A percentile compares a stretch with the other conserved stretches of the same genome.
phyloP scores from a whole-genome alignment of 2,888 invertebrate species.

The Lumbricus terrestris region DNA sequence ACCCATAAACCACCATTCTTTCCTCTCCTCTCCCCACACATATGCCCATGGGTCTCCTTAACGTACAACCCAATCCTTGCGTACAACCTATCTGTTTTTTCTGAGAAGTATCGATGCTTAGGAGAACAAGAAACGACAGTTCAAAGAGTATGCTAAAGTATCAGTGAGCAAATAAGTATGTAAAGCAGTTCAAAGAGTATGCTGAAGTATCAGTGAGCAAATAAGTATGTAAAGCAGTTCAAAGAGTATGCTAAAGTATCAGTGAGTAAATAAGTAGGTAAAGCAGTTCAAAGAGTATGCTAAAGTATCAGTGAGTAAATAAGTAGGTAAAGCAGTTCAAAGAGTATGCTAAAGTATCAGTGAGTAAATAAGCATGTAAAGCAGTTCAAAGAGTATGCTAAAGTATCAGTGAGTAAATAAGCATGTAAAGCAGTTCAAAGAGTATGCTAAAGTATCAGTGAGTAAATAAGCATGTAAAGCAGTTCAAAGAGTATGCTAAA shows the following conservation, averaged over 20 bases:
- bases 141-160: not conserved
- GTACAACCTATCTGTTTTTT: not conserved
- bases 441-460: not conserved
- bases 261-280: not conserved
- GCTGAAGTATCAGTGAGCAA: not conserved
- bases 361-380: not conserved
- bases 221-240: slow-evolving; percentile 21
- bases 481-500: not conserved
- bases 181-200: slow-evolving; percentile 21
- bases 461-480: slow-evolving; percentile 20
- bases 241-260: not conserved
- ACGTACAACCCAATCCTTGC: not conserved
- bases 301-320: not conserved
- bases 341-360: not conserved
- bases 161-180: not conserved
- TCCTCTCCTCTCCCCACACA: not conserved
- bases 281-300: slow-evolving; percentile 20
- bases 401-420: not conserved
- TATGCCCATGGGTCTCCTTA: not conserved
- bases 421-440: slow-evolving; percentile 22
- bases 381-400: slow-evolving; percentile 15
- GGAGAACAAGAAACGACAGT: not conserved
- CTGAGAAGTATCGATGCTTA: not conserved
- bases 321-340: slow-evolving; percentile 20
- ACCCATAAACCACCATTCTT: too few species aligned